A percentile compares a stretch with the other conserved stretches of the same genome.
These are phyloP conservation scores for Onychorhynchus coronatus DNA, from an alignment of 2,113 vertebrate species.

Conservation along the genomic window DNA sequence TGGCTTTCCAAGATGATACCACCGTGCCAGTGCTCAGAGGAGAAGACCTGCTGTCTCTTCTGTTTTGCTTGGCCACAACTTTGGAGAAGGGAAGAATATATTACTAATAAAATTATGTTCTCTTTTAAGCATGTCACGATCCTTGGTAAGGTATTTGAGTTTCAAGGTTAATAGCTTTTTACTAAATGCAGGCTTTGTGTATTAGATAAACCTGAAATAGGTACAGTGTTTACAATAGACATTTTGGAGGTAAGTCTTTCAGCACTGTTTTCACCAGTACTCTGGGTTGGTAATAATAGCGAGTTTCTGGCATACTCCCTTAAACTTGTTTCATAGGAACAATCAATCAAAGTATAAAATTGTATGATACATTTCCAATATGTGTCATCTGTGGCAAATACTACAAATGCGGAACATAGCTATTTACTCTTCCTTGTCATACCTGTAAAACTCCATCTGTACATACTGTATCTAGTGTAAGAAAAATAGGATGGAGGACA, in stretches of 20 bases:
- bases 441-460: neutral
- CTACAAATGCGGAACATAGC: neutral
- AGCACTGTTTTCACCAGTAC: neutral
- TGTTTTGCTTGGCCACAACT: constrained; percentile 41
- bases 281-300: neutral
- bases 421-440: neutral
- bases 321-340: neutral
- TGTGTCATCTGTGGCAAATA: neutral
- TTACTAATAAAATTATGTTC: neutral
- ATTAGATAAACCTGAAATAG: neutral
- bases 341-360: constrained; percentile 7
- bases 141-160: neutral
- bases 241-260: neutral
- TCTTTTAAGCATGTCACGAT: neutral
- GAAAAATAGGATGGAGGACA: neutral
- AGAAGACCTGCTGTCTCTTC: constrained; percentile 59
- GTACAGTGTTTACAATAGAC: neutral
- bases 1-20: constrained; percentile 27
- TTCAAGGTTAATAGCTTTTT: constrained; percentile 27
- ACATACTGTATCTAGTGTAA: neutral
- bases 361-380: neutral
- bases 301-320: neutral
- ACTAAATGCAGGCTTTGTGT: neutral
- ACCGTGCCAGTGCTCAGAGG: constrained; percentile 17
- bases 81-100: neutral